These are phyloP conservation scores for Colletes latitarsis DNA, from an alignment of 1,140 invertebrate genomes.

Conservation along the genomic window DNA sequence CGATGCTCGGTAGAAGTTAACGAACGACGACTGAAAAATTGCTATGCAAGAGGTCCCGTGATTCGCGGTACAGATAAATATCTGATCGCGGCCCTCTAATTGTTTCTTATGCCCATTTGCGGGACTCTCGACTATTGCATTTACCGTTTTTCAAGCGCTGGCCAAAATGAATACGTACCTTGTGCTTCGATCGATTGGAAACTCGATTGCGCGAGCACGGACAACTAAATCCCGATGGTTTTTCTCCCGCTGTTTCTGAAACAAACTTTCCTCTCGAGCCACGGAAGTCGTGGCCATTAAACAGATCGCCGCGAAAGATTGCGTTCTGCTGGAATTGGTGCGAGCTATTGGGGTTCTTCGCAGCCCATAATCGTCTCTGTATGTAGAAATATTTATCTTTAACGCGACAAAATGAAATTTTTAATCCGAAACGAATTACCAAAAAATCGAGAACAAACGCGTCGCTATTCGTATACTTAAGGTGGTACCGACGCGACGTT, in stretches of 20 bases:
- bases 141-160: neutral
- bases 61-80: no score
- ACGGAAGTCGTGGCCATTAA: conserved; percentile 22
- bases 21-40: no score
- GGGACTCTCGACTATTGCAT: neutral
- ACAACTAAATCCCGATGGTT: conserved; percentile 20
- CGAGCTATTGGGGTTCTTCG: neutral
- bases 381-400: no score
- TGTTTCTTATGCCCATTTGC: no score
- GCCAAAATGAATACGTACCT: conserved; percentile 29
- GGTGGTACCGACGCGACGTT: no score
- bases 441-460: no score
- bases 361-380: neutral
- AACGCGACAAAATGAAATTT: no score
- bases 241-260: neutral
- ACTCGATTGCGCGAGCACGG: conserved; percentile 17
- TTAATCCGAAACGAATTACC: no score
- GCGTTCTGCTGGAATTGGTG: neutral
- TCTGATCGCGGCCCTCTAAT: no score
- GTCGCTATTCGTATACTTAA: no score
- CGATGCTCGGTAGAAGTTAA: neutral
- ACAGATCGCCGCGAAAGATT: conserved; percentile 20
- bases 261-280: conserved; percentile 6
- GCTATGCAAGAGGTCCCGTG: no score
- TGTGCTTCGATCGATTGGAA: conserved; percentile 37